phyloP scores from a whole-genome alignment of 2,113 vertebrate genomes.

The Ophthalmolycus amberensis region DNA sequence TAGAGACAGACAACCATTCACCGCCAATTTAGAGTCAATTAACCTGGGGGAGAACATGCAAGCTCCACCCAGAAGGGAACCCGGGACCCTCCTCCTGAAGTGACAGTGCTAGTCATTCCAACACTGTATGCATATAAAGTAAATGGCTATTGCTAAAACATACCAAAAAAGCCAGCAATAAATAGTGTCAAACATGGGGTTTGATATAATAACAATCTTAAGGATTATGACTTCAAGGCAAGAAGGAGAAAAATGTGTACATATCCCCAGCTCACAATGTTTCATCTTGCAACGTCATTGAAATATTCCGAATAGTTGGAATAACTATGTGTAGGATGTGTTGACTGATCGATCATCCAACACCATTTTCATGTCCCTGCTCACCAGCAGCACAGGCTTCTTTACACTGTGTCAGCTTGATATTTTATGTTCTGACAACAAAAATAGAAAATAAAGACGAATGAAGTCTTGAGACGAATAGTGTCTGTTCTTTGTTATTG shows the following conservation, averaged over 20 bases:
- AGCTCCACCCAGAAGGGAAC: too few species aligned
- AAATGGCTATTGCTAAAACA: not conserved
- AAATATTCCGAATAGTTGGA: constrained; percentile 44
- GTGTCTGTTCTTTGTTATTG: constrained; percentile 29
- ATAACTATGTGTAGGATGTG: constrained; percentile 24
- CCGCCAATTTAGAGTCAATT: too few species aligned
- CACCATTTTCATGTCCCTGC: constrained; percentile 3
- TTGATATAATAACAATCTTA: not conserved
- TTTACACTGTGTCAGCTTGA: constrained; percentile 20
- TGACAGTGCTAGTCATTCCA: not conserved
- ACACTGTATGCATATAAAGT: not conserved
- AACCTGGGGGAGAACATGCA: too few species aligned
- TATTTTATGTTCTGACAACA: constrained; percentile 35
- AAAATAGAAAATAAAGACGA: constrained; percentile 34
- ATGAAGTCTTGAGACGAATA: constrained; percentile 18
- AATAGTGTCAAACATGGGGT: not conserved
- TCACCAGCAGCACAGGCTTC: not conserved
- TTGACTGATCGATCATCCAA: constrained; percentile 32
- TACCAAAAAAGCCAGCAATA: not conserved
- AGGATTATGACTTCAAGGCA: not conserved
- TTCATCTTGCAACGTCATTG: not conserved
- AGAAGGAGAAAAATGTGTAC: not conserved
- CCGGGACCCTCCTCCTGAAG: too few species aligned
- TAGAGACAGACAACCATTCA: too few species aligned
- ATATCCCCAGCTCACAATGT: not conserved